A percentile compares a stretch with the other conserved stretches of the same genome.
Evolutionary conservation across 2,888 invertebrate genomes (phyloP).

Genomic region (Cephus spinipes): DNA sequence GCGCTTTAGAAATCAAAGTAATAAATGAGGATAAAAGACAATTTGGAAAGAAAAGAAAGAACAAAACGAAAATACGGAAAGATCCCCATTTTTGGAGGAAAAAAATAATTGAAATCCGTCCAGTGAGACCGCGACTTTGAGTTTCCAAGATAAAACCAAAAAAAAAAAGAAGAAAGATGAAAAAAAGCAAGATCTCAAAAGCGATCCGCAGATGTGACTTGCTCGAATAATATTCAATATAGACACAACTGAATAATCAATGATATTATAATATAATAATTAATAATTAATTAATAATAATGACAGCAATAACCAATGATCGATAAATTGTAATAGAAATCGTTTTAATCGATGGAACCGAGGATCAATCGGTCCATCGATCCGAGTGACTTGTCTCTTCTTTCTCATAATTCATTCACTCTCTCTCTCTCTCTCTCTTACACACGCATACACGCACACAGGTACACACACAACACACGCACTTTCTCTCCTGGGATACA

Average conservation of each 20-base stretch:
- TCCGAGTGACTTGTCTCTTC: conserved; percentile 18
- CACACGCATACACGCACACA: conserved; percentile 7
- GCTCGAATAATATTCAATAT: neutral
- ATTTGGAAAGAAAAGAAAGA: neutral
- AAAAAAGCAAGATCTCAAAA: neutral
- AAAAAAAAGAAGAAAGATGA: neutral
- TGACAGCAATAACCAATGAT: conserved; percentile 44
- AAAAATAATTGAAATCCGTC: neutral
- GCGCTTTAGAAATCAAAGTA: neutral
- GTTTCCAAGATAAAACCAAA: neutral
- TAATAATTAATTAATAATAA: conserved; percentile 22
- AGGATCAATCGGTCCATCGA: conserved; percentile 34
- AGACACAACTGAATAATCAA: neutral
- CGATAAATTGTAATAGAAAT: conserved; percentile 44
- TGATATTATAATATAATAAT: conserved; percentile 2
- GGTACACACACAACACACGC: conserved; percentile 13
- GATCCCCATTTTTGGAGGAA: neutral
- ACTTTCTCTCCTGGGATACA: conserved; percentile 28
- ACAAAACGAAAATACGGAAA: neutral
- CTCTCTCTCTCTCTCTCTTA: conserved; percentile 12
- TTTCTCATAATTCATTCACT: conserved; percentile 15
- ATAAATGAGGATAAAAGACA: neutral
- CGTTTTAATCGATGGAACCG: conserved; percentile 39
- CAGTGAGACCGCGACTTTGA: neutral
- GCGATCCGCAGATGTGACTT: neutral